Percentiles rank a stretch among this genome's conserved stretches.
Evolutionary conservation across 2,888 invertebrate genomes (phyloP).

Genomic region (Rhagonycha lutea): DNA sequence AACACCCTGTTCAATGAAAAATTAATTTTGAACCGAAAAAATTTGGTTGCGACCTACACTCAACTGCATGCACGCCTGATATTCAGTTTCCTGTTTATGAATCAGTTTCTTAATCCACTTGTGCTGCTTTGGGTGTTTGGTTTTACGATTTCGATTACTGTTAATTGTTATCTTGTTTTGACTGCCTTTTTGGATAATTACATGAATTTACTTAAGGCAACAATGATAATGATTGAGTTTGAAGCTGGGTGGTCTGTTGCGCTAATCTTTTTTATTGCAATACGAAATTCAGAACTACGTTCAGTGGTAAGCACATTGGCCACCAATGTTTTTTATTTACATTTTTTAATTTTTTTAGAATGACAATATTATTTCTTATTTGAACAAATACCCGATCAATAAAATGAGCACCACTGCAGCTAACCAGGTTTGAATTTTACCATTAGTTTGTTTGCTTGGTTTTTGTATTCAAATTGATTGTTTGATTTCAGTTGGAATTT

Average conservation of each 20-base stretch:
- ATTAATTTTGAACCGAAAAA: background rate
- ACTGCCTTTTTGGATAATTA: background rate
- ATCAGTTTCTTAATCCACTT: background rate
- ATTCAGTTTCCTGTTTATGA: background rate
- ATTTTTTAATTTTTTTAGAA: background rate
- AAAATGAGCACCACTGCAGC: background rate
- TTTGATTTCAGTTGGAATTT: background rate
- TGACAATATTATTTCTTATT: background rate
- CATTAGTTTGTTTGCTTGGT: background rate
- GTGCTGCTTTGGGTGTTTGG: background rate
- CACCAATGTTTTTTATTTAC: too few relatives aligned
- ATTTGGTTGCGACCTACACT: background rate
- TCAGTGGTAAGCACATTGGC: background rate
- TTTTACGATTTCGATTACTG: background rate
- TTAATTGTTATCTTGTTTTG: background rate
- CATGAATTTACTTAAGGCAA: background rate
- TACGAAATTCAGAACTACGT: background rate
- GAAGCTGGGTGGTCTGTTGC: background rate
- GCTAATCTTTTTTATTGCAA: background rate
- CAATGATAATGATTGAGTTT: background rate
- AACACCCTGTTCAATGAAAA: background rate
- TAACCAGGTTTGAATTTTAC: background rate
- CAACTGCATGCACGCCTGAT: background rate
- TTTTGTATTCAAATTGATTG: background rate
- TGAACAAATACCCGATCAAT: background rate